Percentiles rank a stretch among this genome's conserved stretches.
Evolutionary conservation across 2,797 vertebrate genomes (phyloP).

Genomic region (Sebastes matsubarae): DNA sequence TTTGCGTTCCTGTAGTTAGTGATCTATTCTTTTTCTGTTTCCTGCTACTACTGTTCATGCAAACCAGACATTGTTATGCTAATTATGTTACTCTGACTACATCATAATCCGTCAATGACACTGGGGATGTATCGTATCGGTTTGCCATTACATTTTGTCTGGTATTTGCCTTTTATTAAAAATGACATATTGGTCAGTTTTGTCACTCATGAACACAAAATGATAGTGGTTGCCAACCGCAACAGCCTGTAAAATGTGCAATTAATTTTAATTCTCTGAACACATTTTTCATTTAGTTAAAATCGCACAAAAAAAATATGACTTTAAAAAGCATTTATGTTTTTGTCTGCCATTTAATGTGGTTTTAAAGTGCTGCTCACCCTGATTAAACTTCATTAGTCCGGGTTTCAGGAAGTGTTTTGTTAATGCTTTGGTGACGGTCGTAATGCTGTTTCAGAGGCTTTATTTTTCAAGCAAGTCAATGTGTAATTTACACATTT

Average conservation of each 20-base stretch:
- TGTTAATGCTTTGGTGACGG: not conserved
- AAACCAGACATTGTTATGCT: no score
- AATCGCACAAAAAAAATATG: not conserved
- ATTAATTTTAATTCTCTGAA: not conserved
- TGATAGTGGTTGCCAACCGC: not conserved
- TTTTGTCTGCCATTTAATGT: slow-evolving; percentile 22
- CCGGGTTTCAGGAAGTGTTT: not conserved
- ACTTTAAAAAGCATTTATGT: slow-evolving; percentile 35
- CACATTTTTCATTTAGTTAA: slow-evolving; percentile 24
- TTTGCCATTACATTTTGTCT: no score
- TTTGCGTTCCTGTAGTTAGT: no score
- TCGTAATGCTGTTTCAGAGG: not conserved
- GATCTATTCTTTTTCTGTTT: no score
- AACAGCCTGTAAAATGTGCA: slow-evolving; percentile 1
- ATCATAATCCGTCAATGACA: no score
- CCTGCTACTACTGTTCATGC: no score
- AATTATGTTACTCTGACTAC: no score
- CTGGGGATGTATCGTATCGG: no score
- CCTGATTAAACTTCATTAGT: slow-evolving; percentile 22
- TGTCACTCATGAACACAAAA: not conserved
- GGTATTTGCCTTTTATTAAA: not conserved
- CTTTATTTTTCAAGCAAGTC: no score
- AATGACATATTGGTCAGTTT: not conserved
- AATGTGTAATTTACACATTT: not conserved
- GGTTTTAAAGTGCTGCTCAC: slow-evolving; percentile 14